Evolutionary conservation across 2,888 invertebrate genomes (phyloP).

Genomic region (Lutraria lutraria): DNA sequence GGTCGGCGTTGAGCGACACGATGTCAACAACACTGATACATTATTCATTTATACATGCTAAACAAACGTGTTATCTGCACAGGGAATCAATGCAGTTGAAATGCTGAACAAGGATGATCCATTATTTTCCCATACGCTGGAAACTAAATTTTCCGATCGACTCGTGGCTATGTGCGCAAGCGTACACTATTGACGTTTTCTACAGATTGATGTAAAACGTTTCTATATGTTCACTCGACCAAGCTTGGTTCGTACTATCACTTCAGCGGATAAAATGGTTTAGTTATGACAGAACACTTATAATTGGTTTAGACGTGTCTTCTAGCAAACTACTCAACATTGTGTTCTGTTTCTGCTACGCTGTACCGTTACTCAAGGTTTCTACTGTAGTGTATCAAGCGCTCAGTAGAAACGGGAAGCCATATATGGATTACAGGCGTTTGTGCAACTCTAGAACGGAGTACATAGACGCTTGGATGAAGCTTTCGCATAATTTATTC

Average conservation of each 20-base stretch:
- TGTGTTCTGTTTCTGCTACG: constrained; percentile 27
- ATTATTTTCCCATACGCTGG: constrained; percentile 28
- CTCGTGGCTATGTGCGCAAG: constrained; percentile 26
- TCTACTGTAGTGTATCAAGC: constrained; percentile 9
- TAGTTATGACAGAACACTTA: constrained; percentile 38
- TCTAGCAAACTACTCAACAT: constrained; percentile 17
- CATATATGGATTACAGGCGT: constrained; percentile 77
- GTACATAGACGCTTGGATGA: constrained; percentile 72
- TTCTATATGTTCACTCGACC: background rate
- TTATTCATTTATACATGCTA: constrained; percentile 38
- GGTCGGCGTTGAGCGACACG: constrained; percentile 10
- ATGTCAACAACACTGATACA: constrained; percentile 17
- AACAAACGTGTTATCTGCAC: constrained; percentile 39
- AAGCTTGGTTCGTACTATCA: background rate
- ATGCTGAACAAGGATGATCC: constrained; percentile 20
- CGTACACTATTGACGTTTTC: constrained; percentile 17
- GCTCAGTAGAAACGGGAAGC: constrained; percentile 72
- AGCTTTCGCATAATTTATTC: constrained; percentile 83
- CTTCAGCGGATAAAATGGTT: constrained; percentile 25
- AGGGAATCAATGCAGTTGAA: constrained; percentile 57
- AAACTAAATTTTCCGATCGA: constrained; percentile 48
- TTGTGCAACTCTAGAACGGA: constrained; percentile 51
- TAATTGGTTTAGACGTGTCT: constrained; percentile 32
- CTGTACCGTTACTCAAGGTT: constrained; percentile 26
- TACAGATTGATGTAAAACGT: background rate